Percentiles rank a stretch among this genome's conserved stretches.
These are phyloP conservation scores for Rhagonycha lutea DNA, from an alignment of 2,888 invertebrate species.

Conservation along the genomic window DNA sequence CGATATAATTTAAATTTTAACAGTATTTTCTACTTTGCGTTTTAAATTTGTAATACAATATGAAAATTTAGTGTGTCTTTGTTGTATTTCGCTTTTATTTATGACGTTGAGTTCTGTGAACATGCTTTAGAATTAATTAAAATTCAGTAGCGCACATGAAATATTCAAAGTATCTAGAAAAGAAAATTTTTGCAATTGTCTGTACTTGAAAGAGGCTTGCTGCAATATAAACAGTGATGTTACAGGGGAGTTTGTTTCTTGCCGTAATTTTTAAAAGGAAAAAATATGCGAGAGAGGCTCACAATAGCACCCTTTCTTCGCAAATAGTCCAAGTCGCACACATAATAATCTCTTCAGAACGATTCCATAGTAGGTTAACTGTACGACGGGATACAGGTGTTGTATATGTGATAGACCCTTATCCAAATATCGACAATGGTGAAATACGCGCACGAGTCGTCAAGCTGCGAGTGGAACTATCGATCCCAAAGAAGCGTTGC, in stretches of 20 bases:
- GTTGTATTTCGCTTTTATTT: neutral
- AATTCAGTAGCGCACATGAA: neutral
- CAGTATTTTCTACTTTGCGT: neutral
- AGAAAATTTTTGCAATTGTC: neutral
- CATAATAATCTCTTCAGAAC: neutral
- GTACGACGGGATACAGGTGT: neutral
- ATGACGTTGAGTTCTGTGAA: neutral
- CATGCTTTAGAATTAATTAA: neutral
- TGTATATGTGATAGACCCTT: slow-evolving; percentile 8
- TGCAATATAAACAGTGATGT: neutral
- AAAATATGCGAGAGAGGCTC: neutral
- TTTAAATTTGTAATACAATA: neutral
- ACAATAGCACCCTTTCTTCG: neutral
- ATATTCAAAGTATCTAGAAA: neutral
- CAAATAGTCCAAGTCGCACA: neutral
- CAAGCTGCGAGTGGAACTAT: slow-evolving; percentile 27
- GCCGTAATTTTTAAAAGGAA: neutral
- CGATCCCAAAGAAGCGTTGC: slow-evolving; percentile 7
- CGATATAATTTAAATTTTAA: neutral
- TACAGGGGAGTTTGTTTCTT: neutral
- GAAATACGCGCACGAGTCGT: slow-evolving; percentile 17
- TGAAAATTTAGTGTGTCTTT: neutral
- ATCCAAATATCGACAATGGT: slow-evolving; percentile 15
- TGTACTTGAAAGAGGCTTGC: neutral
- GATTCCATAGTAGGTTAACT: neutral